A percentile compares a stretch with the other conserved stretches of the same genome.
phyloP scores from a whole-genome alignment of 2,113 vertebrate species.

The Chunga burmeisteri region DNA sequence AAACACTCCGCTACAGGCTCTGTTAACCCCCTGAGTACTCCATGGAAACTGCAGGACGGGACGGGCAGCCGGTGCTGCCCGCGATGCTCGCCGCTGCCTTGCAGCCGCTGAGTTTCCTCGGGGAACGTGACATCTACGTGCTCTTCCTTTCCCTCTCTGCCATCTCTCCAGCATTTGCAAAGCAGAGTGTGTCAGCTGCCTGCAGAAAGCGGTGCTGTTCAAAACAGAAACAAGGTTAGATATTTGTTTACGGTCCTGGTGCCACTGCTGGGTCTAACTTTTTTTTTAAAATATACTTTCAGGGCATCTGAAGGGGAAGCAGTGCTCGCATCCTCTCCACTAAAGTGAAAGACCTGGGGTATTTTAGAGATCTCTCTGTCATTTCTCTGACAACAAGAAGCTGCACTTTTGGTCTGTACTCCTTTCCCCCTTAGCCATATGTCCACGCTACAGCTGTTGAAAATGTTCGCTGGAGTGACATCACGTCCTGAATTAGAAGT shows the following conservation, averaged over 20 bases:
- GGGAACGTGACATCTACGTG: neutral
- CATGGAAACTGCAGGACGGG: neutral
- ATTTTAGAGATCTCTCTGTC: neutral
- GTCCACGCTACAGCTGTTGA: neutral
- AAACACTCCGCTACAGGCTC: conserved; percentile 63
- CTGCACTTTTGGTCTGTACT: neutral
- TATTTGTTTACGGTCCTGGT: neutral
- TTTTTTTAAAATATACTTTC: neutral
- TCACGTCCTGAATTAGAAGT: neutral
- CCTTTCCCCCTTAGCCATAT: neutral
- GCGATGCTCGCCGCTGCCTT: rapidly evolving
- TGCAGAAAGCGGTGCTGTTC: neutral
- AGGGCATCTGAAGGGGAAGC: neutral
- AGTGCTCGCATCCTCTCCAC: neutral
- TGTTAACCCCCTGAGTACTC: conserved; percentile 57
- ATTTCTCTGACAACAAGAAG: neutral
- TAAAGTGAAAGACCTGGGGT: neutral
- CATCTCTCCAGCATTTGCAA: neutral
- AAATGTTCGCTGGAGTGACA: neutral
- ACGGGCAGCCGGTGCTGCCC: neutral
- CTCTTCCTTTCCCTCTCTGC: neutral
- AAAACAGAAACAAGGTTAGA: neutral
- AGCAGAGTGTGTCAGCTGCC: neutral
- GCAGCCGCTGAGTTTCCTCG: neutral
- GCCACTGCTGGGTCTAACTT: neutral